phyloP scores from a whole-genome alignment of 2,888 invertebrate species.

The Notocelia uddmanniana region DNA sequence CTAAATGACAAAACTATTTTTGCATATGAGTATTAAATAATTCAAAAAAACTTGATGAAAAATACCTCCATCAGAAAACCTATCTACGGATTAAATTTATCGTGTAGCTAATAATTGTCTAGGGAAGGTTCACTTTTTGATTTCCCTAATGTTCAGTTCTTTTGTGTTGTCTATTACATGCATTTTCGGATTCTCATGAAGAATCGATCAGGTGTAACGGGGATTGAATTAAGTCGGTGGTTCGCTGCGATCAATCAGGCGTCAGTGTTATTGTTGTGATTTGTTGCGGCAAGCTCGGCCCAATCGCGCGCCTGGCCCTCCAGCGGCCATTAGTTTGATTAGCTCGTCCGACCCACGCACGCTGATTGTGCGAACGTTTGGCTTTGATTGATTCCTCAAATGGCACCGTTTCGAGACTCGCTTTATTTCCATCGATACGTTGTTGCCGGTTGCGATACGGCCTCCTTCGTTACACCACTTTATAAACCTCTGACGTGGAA shows the following conservation, averaged over 20 bases:
- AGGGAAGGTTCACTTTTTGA: slow-evolving; percentile 34
- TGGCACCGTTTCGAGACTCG: slow-evolving; percentile 64
- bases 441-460: slow-evolving; percentile 40
- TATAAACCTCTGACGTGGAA: slow-evolving; percentile 35
- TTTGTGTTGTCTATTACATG: slow-evolving; percentile 43
- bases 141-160: slow-evolving; percentile 41
- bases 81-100: slow-evolving; percentile 20
- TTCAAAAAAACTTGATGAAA: neutral
- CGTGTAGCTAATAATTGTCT: slow-evolving; percentile 24
- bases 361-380: slow-evolving; percentile 76
- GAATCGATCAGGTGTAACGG: slow-evolving; percentile 70
- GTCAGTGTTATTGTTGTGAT: slow-evolving; percentile 80
- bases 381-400: slow-evolving; percentile 81
- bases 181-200: slow-evolving; percentile 52
- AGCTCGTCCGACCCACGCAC: slow-evolving; percentile 78
- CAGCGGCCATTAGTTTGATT: slow-evolving; percentile 79
- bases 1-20: slow-evolving; percentile 9
- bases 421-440: slow-evolving; percentile 60
- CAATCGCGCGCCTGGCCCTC: slow-evolving; percentile 60
- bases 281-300: slow-evolving; percentile 69
- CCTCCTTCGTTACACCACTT: slow-evolving; percentile 36
- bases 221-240: slow-evolving; percentile 70
- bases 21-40: neutral
- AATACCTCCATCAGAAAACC: neutral
- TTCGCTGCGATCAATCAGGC: slow-evolving; percentile 74